Evolutionary conservation across 1,140 invertebrate species (phyloP).

Genomic region (Idris sp.): DNA sequence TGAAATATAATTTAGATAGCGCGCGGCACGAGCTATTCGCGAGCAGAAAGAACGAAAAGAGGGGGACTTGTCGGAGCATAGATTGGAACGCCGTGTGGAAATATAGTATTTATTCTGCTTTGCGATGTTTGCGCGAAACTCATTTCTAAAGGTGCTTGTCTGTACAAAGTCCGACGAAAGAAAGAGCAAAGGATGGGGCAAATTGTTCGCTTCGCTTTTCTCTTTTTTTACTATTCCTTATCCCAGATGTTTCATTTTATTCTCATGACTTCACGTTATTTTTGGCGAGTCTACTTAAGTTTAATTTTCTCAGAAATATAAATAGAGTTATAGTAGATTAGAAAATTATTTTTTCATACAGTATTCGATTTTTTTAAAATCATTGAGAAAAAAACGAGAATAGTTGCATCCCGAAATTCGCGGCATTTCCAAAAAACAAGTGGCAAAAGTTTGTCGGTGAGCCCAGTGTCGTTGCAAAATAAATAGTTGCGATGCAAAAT

Average conservation of each 20-base stretch:
- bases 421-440: no score
- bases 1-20: conserved; percentile 74
- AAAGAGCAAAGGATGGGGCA: conserved; percentile 52
- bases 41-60: conserved; percentile 40
- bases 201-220: conserved; percentile 57
- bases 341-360: no score
- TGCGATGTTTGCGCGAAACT: conserved; percentile 58
- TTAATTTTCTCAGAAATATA: no score
- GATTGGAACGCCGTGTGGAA: conserved; percentile 47
- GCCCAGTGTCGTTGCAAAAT: conserved; percentile 7
- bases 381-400: no score
- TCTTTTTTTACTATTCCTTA: no score
- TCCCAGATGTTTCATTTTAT: no score
- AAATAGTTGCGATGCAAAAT: conserved; percentile 28
- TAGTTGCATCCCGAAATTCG: conserved; percentile 1
- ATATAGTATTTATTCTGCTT: conserved; percentile 62
- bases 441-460: conserved; percentile 2
- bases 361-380: no score
- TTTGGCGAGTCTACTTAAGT: no score
- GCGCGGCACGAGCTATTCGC: conserved; percentile 41
- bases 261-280: no score
- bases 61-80: conserved; percentile 41
- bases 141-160: conserved; percentile 50
- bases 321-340: no score
- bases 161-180: conserved; percentile 58